Evolutionary conservation across 2,797 vertebrate species (phyloP).

Genomic region (Artibeus jamaicensis): DNA sequence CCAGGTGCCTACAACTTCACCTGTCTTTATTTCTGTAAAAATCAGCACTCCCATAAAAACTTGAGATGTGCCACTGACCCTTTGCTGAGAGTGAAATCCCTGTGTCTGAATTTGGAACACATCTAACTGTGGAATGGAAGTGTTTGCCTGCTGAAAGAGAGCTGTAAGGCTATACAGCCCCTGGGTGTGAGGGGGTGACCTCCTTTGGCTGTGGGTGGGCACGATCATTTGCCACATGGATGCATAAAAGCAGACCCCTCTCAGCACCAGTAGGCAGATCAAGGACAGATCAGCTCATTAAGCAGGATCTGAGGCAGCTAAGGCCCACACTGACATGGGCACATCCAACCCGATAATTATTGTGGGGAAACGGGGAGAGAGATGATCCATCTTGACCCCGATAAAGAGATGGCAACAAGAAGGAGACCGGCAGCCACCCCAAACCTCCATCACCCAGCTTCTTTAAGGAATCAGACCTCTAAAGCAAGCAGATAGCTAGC

Average conservation of each 20-base stretch:
- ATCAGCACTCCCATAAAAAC: neutral
- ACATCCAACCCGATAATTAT: neutral
- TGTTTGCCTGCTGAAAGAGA: neutral
- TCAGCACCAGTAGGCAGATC: neutral
- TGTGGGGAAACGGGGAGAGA: neutral
- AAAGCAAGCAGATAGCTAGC: conserved; percentile 34
- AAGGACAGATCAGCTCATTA: conserved; percentile 42
- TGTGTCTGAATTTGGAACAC: neutral
- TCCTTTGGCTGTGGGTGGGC: neutral
- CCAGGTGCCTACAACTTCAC: neutral
- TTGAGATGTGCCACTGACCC: neutral
- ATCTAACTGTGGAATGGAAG: neutral
- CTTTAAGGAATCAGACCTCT: conserved; percentile 35
- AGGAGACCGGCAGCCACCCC: neutral
- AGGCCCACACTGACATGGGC: neutral
- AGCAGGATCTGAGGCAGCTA: neutral
- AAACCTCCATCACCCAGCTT: neutral
- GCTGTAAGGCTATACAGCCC: neutral
- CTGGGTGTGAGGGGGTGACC: neutral
- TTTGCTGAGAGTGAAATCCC: neutral
- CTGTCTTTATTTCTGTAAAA: neutral
- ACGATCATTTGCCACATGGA: neutral
- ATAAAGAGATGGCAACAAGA: conserved; percentile 1
- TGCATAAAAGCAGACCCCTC: neutral
- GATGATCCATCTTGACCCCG: neutral